Evolutionary conservation across 2,113 vertebrate species (phyloP).

Genomic region (Glareola pratincola): DNA sequence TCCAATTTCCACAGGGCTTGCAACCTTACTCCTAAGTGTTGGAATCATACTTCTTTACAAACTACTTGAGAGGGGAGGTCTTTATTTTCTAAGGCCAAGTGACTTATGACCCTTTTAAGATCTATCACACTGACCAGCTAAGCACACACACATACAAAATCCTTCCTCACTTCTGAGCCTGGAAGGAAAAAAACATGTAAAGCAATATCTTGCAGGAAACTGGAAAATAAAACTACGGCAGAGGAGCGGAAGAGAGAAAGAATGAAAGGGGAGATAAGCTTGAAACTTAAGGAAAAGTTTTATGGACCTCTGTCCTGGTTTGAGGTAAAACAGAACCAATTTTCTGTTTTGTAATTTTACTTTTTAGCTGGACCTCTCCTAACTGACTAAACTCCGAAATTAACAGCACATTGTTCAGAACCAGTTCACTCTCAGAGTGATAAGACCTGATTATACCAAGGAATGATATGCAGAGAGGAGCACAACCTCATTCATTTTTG

Average conservation of each 20-base stretch:
- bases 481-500: neutral
- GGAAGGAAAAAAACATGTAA: neutral
- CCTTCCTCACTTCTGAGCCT: neutral
- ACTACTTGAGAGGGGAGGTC: neutral
- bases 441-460: too few relatives aligned
- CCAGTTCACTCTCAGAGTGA: too few relatives aligned
- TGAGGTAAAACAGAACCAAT: too few relatives aligned
- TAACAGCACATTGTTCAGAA: too few relatives aligned
- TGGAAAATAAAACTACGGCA: neutral
- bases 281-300: neutral
- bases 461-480: too few relatives aligned
- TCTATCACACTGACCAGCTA: neutral
- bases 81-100: neutral
- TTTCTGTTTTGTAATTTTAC: too few relatives aligned
- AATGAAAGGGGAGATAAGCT: neutral
- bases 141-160: neutral
- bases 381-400: too few relatives aligned
- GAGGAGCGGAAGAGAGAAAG: neutral
- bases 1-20: neutral
- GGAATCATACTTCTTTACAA: neutral
- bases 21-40: neutral
- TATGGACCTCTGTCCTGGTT: neutral
- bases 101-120: neutral
- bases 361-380: too few relatives aligned
- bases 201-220: neutral